Conservation (phyloP, 30 jellyfish, hydroid and myxozoan species). For the Pseudorhiza aurosa region DNA sequence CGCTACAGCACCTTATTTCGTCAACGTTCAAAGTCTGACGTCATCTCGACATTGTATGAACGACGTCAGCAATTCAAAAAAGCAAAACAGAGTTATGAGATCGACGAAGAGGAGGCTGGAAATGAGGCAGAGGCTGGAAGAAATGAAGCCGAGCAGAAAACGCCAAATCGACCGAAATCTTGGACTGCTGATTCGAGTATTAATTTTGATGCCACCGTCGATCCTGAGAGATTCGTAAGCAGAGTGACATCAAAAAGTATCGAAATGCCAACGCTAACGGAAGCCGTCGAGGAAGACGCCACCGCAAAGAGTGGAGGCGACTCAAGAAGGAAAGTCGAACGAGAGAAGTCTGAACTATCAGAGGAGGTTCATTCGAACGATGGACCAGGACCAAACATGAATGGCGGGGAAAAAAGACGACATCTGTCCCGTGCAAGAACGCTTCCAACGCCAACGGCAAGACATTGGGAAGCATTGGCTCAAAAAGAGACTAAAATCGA, state of each 20-base stretch:
- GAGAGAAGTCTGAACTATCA: background rate
- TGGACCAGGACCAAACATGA: background rate
- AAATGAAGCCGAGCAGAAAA: background rate
- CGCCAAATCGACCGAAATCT: slow-evolving; percentile 39
- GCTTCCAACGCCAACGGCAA: slow-evolving; percentile 26
- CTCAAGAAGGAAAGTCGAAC: background rate
- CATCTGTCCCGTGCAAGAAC: slow-evolving; percentile 52
- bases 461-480: slow-evolving; percentile 42
- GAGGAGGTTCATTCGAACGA: background rate
- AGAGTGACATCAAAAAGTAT: background rate
- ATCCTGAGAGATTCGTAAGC: background rate
- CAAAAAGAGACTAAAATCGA: slow-evolving; percentile 1
- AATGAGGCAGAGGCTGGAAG: background rate
- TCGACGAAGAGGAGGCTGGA: slow-evolving; percentile 13
- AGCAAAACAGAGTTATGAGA: slow-evolving; percentile 11
- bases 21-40: slow-evolving; percentile 69
- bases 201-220: background rate
- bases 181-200: slow-evolving; percentile 42
- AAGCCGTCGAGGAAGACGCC: slow-evolving; percentile 2
- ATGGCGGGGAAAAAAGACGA: background rate
- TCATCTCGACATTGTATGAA: slow-evolving; percentile 12
- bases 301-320: background rate
- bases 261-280: slow-evolving; percentile 29
- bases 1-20: slow-evolving; percentile 70
- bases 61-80: slow-evolving; percentile 33